phyloP scores from a whole-genome alignment of 2,797 vertebrate species.

The Syndactyla subalaris region DNA sequence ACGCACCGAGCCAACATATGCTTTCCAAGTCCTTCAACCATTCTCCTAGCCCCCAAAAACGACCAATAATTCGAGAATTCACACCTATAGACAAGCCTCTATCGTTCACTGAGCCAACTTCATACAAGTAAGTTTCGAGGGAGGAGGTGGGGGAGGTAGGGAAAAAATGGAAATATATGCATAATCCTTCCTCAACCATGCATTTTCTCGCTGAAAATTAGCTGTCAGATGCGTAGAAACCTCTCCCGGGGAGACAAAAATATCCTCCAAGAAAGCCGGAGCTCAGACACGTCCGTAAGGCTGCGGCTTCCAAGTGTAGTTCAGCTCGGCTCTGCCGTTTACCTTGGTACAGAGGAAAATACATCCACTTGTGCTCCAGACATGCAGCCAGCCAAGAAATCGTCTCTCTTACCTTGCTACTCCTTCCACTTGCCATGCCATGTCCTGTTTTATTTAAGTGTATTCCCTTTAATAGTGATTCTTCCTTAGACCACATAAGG shows the following conservation, averaged over 20 bases:
- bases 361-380: conserved; percentile 35
- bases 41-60: neutral
- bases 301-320: conserved; percentile 49
- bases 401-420: conserved; percentile 78
- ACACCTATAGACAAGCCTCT: neutral
- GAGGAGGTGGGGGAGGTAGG: neutral
- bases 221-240: conserved; percentile 29
- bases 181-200: conserved; percentile 26
- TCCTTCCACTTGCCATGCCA: conserved; percentile 64
- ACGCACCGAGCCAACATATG: neutral
- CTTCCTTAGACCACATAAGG: conserved; percentile 52
- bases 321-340: conserved; percentile 48
- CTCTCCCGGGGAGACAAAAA: neutral
- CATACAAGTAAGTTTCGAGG: conserved; percentile 51
- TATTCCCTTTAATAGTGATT: conserved; percentile 71
- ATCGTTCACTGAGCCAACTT: conserved; percentile 41
- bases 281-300: neutral
- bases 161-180: conserved; percentile 29
- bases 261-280: conserved; percentile 47
- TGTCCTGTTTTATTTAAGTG: conserved; percentile 30
- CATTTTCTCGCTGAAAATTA: conserved; percentile 41
- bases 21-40: neutral
- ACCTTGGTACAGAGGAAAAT: conserved; percentile 41
- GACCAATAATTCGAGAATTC: neutral
- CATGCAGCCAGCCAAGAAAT: conserved; percentile 72